phyloP scores from a whole-genome alignment of 92 coral and sea anemone genomes.

The Anthopleura xanthogrammica region DNA sequence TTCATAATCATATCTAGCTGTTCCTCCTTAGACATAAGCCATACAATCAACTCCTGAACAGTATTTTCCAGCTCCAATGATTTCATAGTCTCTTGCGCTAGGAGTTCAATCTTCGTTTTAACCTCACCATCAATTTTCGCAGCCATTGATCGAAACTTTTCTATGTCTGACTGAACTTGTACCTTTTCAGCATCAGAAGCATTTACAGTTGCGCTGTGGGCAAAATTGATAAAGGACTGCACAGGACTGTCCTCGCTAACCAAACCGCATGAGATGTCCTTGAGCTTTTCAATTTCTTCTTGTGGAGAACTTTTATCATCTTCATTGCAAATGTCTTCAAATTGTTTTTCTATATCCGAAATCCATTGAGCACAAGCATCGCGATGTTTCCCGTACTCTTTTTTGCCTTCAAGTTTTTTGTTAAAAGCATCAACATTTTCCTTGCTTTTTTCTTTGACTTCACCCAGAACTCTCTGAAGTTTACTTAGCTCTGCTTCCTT shows the following conservation, averaged over 20 bases:
- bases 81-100: neutral
- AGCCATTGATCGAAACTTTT: slow-evolving; percentile 2
- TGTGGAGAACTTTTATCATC: slow-evolving; percentile 30
- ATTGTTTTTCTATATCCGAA: slow-evolving; percentile 39
- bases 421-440: slow-evolving; percentile 46
- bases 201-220: slow-evolving; percentile 2
- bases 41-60: slow-evolving; percentile 8
- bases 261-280: neutral
- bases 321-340: slow-evolving; percentile 22
- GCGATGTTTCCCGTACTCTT: slow-evolving; percentile 45
- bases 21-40: slow-evolving; percentile 3
- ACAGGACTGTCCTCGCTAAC: slow-evolving; percentile 9
- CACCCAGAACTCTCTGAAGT: slow-evolving; percentile 55
- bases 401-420: slow-evolving; percentile 37
- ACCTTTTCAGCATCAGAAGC: slow-evolving; percentile 23
- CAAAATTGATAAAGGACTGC: neutral
- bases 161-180: slow-evolving; percentile 5
- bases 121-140: slow-evolving; percentile 3
- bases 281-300: slow-evolving; percentile 32
- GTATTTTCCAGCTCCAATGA: slow-evolving; percentile 24
- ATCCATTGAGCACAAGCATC: slow-evolving; percentile 56
- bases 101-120: slow-evolving; percentile 3
- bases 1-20: slow-evolving; percentile 8
- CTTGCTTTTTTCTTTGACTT: slow-evolving; percentile 52
- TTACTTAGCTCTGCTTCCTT: slow-evolving; percentile 44